Conservation (phyloP, 2,888 invertebrate genomes). For the Drosophila cognata region DNA sequence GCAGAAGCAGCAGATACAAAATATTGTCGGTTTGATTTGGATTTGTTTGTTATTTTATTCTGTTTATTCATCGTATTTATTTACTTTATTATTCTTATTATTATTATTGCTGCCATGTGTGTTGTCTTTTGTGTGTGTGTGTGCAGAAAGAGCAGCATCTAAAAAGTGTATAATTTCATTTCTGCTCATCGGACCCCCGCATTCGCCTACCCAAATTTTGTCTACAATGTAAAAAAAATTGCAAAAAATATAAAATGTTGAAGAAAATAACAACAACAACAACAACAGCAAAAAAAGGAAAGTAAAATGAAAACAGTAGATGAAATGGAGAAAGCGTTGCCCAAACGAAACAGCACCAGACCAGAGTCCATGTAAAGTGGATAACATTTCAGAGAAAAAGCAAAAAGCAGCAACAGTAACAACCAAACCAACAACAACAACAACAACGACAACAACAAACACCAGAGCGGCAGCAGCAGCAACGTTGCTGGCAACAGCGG, state of each 20-base stretch:
- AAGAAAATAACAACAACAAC: not conserved
- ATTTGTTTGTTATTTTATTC: slow-evolving; percentile 39
- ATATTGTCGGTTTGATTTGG: slow-evolving; percentile 31
- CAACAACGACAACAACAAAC: slow-evolving; percentile 16
- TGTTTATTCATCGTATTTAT: slow-evolving; percentile 50
- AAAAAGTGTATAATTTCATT: slow-evolving; percentile 67
- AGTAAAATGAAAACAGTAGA: slow-evolving; percentile 37
- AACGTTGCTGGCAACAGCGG: slow-evolving; percentile 22
- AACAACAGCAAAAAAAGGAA: slow-evolving; percentile 27
- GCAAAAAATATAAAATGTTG: slow-evolving; percentile 19
- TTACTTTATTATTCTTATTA: slow-evolving; percentile 42
- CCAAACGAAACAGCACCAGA: slow-evolving; percentile 43
- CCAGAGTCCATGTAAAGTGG: slow-evolving; percentile 68
- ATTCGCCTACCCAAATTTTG: slow-evolving; percentile 34
- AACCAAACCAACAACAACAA: slow-evolving; percentile 24
- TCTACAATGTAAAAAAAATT: slow-evolving; percentile 29
- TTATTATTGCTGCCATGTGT: slow-evolving; percentile 50
- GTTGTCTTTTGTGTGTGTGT: slow-evolving; percentile 7
- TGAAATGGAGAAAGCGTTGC: slow-evolving; percentile 48
- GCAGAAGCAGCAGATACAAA: slow-evolving; percentile 1
- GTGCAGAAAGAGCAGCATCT: not conserved
- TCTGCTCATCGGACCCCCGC: slow-evolving; percentile 16
- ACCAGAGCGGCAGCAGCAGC: slow-evolving; percentile 21
- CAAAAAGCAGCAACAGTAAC: slow-evolving; percentile 41
- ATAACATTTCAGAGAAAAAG: slow-evolving; percentile 69